phyloP scores from a whole-genome alignment of 2,888 invertebrate genomes.

The Oligia latruncula region DNA sequence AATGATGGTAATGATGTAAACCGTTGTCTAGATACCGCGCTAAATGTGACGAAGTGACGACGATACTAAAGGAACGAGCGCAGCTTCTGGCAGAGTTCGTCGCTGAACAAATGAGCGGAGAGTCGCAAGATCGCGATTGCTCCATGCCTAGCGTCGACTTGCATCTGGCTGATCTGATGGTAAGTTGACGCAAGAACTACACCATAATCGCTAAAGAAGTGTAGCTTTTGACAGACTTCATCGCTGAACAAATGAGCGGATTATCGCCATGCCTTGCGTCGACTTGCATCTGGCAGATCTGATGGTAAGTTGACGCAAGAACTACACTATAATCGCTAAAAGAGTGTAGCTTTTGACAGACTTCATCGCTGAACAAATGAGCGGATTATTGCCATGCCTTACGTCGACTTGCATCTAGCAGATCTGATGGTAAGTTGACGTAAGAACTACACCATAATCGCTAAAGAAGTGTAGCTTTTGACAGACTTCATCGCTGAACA shows the following conservation, averaged over 20 bases:
- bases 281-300: constrained; percentile 86
- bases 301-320: constrained; percentile 78
- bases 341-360: constrained; percentile 84
- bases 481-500: constrained; percentile 88
- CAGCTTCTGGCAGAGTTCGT: constrained; percentile 86
- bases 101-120: constrained; percentile 87
- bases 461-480: constrained; percentile 82
- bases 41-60: constrained; percentile 82
- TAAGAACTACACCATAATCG: constrained; percentile 77
- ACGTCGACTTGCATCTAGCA: constrained; percentile 85
- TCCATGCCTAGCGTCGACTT: constrained; percentile 83
- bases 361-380: constrained; percentile 89
- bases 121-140: constrained; percentile 82
- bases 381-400: constrained; percentile 78
- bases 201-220: constrained; percentile 79
- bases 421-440: constrained; percentile 82
- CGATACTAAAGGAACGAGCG: constrained; percentile 57
- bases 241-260: constrained; percentile 89
- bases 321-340: constrained; percentile 78
- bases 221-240: constrained; percentile 86
- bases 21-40: constrained; percentile 78
- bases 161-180: constrained; percentile 88
- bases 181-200: constrained; percentile 73
- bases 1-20: background rate
- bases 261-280: constrained; percentile 81